Base-by-base conservation (phyloP, 2,888 invertebrate genomes). In the Elmis aenea region DNA sequence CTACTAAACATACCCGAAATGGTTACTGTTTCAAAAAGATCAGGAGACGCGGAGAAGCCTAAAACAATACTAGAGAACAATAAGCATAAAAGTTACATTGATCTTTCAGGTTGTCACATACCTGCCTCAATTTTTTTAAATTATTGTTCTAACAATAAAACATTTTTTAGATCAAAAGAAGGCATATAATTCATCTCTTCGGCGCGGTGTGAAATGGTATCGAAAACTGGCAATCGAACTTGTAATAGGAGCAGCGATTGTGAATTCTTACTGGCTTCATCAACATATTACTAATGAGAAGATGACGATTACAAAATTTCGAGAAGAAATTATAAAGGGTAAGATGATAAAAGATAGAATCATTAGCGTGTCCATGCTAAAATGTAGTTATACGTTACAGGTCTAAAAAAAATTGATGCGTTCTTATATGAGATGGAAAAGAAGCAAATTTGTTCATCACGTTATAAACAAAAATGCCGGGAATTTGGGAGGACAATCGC, bases 181-280 rank as follows among this genome's bases (percentile, higher is more conserved):
- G 23, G 23, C 50, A 12, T 49, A 52, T 26, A 35, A 39, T 23
- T 45, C 52, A 20, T 46, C 52, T 25, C 41, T 56, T 13, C 38
- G 54, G 27, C 51, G 46, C 41, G 39, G 33, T 3, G 26, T 38
- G 13, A 41, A 41, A 14, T 42, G 42, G 38, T 39, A 38, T 16
- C 15, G 33, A 9, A 41, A 38, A 22, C 28, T 42, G 11, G 34
- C 42, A 5, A 34, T 41, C 16, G 34, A 42, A 29, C 24, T 42
- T 6, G 16, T 42, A 9, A 18, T 29, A 13, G 42, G 18, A 13
- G 14, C 38, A 13, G 33, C 34, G 5, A 8, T 41, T 5, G 42
- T 42, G 22, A 42, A 42, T 40, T 20, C 34, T 2, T 29, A 35
- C 23, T 39, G 42, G 31, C 24, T 50, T 14, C 33, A 50, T 26